Base-by-base conservation (phyloP, 2,113 vertebrate genomes). In the Oreamnos americanus region DNA sequence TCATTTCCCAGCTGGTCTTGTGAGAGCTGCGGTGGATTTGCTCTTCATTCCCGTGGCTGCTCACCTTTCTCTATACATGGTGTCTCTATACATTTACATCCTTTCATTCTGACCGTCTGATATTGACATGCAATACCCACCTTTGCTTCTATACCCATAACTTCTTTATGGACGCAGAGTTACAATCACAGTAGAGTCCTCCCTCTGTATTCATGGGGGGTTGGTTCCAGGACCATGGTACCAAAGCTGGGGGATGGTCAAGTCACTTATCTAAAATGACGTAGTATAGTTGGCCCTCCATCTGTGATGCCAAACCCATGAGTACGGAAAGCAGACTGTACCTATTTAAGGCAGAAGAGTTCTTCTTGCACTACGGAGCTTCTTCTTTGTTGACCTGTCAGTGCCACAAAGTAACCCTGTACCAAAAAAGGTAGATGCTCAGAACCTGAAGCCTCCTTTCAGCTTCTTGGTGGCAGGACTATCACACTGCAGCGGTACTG, bases 1-100 rank as follows among this genome's bases (percentile, higher is more conserved):
- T 87, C 58, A 57, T 91, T 91, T 97, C 91, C 84, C 67, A 30
- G 49, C 45, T 28, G 43, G 45, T 96, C 82, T 95, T 43, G 19
- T 17, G 74, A 90, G 64, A 90, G 36, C 1, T 2, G 28, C 3
- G 7, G 28, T 2, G 25, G 79, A 78, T 90, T 81, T 64, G 51
- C 81, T 79, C 36, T 57, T n/a, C 71, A 57, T 57, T 79, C 55
- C 90, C 13, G 0, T n/a, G 25, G 25, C 47, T 30, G 26, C 49
- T 62, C 39, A 0, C 8, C 47, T 28, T 67, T 64, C 43, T 67
- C 30, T 64, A 60, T 81, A 74, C 21, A 4, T 11, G 2, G 16
- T 0, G 2, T 64, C 62, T 71, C n/a, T 71, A 21, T 71, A 71
- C 9, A 33, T 85, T 85, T 47, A 53, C 4, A 11, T 9, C 16